Evolutionary conservation across 2,888 invertebrate species (phyloP), one percentile per base, ranked within the genome.

Genomic region (Patella pellucida): DNA sequence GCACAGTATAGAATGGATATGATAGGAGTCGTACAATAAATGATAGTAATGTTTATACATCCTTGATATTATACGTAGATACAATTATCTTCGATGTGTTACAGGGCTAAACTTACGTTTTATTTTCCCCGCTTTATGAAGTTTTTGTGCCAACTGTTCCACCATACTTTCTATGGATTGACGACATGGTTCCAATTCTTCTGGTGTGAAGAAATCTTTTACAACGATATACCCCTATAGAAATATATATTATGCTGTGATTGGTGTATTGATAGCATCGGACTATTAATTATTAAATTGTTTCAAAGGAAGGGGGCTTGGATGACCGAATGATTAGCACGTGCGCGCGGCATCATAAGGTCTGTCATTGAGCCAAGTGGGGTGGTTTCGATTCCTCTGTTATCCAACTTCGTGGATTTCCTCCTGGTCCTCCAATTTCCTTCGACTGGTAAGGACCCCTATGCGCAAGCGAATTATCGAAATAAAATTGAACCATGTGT

Each of bases 191-290:
- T 86, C 82, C 31, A 86, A 74, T 75, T 85, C 84, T 9, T 82
- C 84, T 12, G 76, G 71, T 2, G 78, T 84, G 79, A 86, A 86
- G 72, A 85, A 84, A 23, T 85, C 76, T 73, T 83, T 78, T 1
- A 86, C 85, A 3, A 85, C 81, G 5, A 82, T 76, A 76, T 82
- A 86, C 1, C 86, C 86, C 86, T 86, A 76, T 9, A 78, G 74
- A 27, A 52, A 56, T 27, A 16, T 14, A n/a, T n/a, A 62, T 9
- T 19, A 62, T 15, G 62, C 62, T 9, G 23, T 56, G 56, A 19
- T 56, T 41, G 41, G 41, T 41, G 41, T 41, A 41, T 56, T 56
- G 56, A 16, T 16, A 19, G 4, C 56, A 9, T 15, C 56, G n/a
- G 54, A 54, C 7, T 16, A 54, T 1, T 54, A 16, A 54, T 41